A percentile compares a stretch with the other conserved stretches of the same genome.
phyloP scores from a whole-genome alignment of 2,113 vertebrate genomes.

The Pluvianellus socialis region DNA sequence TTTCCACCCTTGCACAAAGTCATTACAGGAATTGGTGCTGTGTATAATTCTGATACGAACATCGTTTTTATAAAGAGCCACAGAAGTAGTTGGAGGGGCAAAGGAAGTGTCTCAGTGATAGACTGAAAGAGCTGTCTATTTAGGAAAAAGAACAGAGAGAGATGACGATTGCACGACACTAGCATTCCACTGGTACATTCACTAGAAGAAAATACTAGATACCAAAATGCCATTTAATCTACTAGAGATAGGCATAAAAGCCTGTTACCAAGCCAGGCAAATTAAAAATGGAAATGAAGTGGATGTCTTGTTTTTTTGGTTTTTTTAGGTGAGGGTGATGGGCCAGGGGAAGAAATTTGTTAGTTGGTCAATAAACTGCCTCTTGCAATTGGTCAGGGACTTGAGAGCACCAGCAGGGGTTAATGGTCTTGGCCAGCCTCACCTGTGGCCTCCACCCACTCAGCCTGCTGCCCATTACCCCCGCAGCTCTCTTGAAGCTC shows the following conservation, averaged over 20 bases:
- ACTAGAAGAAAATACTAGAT: background rate
- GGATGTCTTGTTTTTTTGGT: background rate
- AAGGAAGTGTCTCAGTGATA: background rate
- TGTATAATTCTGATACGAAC: fast-evolving
- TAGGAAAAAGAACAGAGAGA: background rate
- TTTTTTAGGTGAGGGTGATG: background rate
- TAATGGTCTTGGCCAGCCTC: background rate
- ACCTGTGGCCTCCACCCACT: background rate
- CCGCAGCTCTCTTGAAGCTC: background rate
- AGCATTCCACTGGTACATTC: background rate
- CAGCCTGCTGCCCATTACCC: background rate
- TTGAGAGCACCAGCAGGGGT: background rate
- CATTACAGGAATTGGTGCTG: background rate
- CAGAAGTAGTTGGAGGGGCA: background rate
- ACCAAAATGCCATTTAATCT: constrained; percentile 16
- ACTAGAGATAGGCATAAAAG: background rate
- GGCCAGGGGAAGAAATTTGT: background rate
- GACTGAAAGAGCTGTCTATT: background rate
- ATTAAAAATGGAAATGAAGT: background rate
- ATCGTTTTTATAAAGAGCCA: background rate
- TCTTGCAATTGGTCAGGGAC: background rate
- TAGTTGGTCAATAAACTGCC: background rate
- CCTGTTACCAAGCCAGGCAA: background rate
- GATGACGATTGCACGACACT: background rate
- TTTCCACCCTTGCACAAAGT: background rate